Evolutionary conservation across 2,113 vertebrate species (phyloP), one percentile per base, ranked within the genome.

Genomic region (Castor canadensis): DNA sequence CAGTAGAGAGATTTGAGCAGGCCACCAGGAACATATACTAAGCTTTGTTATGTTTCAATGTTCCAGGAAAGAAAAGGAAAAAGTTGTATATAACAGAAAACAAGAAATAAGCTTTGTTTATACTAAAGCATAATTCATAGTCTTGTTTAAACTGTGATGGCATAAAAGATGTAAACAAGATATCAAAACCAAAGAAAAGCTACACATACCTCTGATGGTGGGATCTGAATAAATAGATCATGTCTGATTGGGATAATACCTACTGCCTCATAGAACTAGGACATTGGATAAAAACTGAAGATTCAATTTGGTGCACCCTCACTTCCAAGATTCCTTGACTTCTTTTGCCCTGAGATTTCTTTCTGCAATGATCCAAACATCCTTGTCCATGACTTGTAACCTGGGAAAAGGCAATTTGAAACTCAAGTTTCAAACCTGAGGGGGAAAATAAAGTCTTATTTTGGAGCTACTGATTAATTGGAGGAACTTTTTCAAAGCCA

Each of bases 111-210:
- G 9, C 38, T 64, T 96, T 76, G 32, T 87, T 92, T 45, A 71
- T 2, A 32, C 20, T n/a, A 90, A 80, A 95, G n/a, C 72, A 81
- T 58, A 75, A 76, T 85, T 83, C 52, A 95, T 1, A 28, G 54
- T 82, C 83, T 40, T 91, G 24, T 79, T 90, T 88, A 60, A 52
- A 47, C 26, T 82, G 10, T 76, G 16, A 77, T 93, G 62, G 45
- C 62, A 91, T 73, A 49, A 77, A 91, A 87, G 47, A 67, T 45
- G 62, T 28, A 94, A 90, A 72, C 24, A 77, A 88, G 91, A 56
- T 71, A 84, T 60, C 73, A 66, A 85, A 85, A 79, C 76, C 67
- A 85, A 90, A 76, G 64, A 83, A 66, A 77, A 82, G 28, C n/a
- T 89, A 35, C 24, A 72, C 75, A 60, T 24, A 73, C 24, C 2